Evolutionary conservation across 1,140 invertebrate genomes (phyloP).

Genomic region (Zaprionus vittiger): DNA sequence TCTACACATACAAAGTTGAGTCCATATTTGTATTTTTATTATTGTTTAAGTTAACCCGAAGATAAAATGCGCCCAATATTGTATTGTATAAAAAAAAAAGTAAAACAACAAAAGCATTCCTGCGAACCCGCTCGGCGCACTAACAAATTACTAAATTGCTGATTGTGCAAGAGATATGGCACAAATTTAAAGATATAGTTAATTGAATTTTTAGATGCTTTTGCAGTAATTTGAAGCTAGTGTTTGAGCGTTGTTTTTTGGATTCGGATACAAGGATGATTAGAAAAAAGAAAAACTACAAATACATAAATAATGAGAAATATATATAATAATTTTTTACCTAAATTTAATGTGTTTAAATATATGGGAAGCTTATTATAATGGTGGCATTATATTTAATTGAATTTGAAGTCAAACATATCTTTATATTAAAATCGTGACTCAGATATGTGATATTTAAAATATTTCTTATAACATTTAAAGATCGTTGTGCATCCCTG

Average conservation of each 20-base stretch:
- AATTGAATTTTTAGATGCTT: constrained; percentile 68
- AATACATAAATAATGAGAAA: constrained; percentile 67
- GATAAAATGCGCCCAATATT: constrained; percentile 48
- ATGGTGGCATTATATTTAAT: neutral
- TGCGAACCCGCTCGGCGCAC: constrained; percentile 55
- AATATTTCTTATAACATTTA: too few species aligned
- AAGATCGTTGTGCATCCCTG: neutral
- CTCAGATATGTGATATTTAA: too few species aligned
- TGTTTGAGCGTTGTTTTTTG: constrained; percentile 66
- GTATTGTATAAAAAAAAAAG: constrained; percentile 23
- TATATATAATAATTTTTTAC: constrained; percentile 82
- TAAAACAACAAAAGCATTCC: constrained; percentile 59
- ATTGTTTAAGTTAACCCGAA: constrained; percentile 63
- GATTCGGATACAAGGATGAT: constrained; percentile 60
- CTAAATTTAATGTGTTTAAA: constrained; percentile 35
- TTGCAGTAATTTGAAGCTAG: constrained; percentile 62
- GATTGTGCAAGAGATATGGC: constrained; percentile 42
- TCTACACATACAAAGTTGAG: constrained; percentile 67
- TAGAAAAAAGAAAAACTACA: constrained; percentile 63
- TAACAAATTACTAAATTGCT: constrained; percentile 44
- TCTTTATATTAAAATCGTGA: too few species aligned
- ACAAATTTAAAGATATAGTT: constrained; percentile 53
- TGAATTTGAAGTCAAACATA: too few species aligned
- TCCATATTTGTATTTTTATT: constrained; percentile 69
- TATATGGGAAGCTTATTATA: neutral